Conservation (phyloP, 2,888 invertebrate genomes). For the Cremastobaeus sp. region DNA sequence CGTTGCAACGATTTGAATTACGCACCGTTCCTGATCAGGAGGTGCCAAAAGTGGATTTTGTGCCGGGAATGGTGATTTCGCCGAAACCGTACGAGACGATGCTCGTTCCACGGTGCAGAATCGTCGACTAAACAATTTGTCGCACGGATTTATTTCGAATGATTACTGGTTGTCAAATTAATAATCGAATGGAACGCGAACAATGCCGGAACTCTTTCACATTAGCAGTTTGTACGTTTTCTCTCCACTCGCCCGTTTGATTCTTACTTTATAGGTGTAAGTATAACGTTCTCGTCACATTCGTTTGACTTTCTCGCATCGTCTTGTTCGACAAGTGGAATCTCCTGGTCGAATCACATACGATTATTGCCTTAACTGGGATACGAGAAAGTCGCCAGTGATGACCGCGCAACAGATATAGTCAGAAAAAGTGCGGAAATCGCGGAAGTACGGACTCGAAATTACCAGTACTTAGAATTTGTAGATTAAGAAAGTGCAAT, state of each 20-base stretch:
- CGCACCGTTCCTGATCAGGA: slow-evolving; percentile 75
- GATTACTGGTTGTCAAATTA: too few relatives aligned
- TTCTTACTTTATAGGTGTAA: slow-evolving; percentile 33
- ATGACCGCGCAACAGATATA: slow-evolving; percentile 55
- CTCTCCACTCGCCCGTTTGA: slow-evolving; percentile 26
- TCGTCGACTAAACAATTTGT: too few relatives aligned
- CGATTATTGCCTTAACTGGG: slow-evolving; percentile 59
- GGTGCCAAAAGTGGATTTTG: slow-evolving; percentile 77
- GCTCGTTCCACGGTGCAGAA: slow-evolving; percentile 74
- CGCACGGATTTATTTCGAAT: too few relatives aligned
- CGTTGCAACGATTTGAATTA: slow-evolving; percentile 81
- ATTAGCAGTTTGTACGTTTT: slow-evolving; percentile 42
- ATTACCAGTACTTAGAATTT: slow-evolving; percentile 33
- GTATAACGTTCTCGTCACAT: slow-evolving; percentile 56
- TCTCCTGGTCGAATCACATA: slow-evolving; percentile 54
- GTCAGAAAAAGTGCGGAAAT: slow-evolving; percentile 50
- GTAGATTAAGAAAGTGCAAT: slow-evolving; percentile 38
- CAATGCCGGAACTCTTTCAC: too few relatives aligned
- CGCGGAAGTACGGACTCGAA: slow-evolving; percentile 43
- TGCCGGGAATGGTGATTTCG: slow-evolving; percentile 80
- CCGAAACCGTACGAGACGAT: slow-evolving; percentile 80
- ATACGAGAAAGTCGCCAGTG: slow-evolving; percentile 51
- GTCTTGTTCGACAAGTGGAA: slow-evolving; percentile 57
- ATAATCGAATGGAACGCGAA: too few relatives aligned
- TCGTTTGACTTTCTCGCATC: slow-evolving; percentile 60